Evolutionary conservation across 2,888 invertebrate species (phyloP), one percentile per base, ranked within the genome.

Genomic region (Petrophora chlorosata): DNA sequence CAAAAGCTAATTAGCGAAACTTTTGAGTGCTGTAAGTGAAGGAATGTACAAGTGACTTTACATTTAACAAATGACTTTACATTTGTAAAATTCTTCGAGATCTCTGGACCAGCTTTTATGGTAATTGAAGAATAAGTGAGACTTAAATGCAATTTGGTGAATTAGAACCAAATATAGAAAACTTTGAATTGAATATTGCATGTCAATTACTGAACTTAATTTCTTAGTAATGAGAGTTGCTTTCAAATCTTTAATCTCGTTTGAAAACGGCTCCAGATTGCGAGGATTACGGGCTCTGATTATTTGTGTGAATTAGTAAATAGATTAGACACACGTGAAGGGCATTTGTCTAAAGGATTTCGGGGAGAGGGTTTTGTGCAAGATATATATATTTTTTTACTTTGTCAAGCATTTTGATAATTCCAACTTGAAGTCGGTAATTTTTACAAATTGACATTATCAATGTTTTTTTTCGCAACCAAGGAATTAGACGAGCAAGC

Each of bases 281-380:
- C 16, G 49, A 29, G 45, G 33, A 48, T 59, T 50, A 52, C 26
- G 35, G 40, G 44, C 45, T 38, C 49, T 57, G 52, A 60, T 58
- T 56, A 58, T 57, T 55, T 53, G 41, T 42, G 30, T 50, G 53
- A 52, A 56, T 60, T 52, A 51, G 45, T 53, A 41, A 55, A 50
- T 40, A 41, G 53, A 53, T 60, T 53, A 55, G n/a, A 35, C 42
- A 51, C 51, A 50, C 50, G 58, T 48, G 50, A 22, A 44, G 17
- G 29, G 50, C 42, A 51, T 46, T 48, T 45, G 12, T 34, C 26
- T 29, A n/a, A n/a, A n/a, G n/a, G n/a, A n/a, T n/a, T 35, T 35
- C 10, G 28, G 9, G 19, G 14, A 22, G 14, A n/a, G 23, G 4
- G 9, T 35, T 35, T 35, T 35, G 0, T 14, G 16, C 8, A 13